A percentile compares a stretch with the other conserved stretches of the same genome.
Evolutionary conservation across 2,113 vertebrate species (phyloP).

Genomic region (Gallinago paraguaiae): DNA sequence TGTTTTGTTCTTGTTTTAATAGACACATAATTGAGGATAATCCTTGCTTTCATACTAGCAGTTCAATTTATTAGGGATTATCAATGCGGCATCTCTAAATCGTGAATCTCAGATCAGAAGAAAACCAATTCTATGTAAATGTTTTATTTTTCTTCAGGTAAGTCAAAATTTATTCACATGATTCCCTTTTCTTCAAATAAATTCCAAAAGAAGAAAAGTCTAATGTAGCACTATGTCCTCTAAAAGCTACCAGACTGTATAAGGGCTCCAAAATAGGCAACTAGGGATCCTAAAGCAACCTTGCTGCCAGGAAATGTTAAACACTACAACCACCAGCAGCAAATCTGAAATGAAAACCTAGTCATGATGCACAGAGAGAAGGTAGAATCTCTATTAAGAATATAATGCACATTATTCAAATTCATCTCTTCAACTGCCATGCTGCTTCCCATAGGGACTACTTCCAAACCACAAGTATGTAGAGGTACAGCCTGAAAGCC

Average conservation of each 20-base stretch:
- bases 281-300: neutral
- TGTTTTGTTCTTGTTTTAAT: conserved; percentile 13
- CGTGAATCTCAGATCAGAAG: neutral
- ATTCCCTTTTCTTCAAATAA: neutral
- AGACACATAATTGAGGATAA: neutral
- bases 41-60: neutral
- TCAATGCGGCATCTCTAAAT: neutral
- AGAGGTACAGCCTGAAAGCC: conserved; percentile 52
- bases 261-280: neutral
- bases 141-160: neutral
- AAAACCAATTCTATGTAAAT: neutral
- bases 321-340: conserved; percentile 1
- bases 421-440: conserved; percentile 17
- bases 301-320: neutral
- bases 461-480: conserved; percentile 27
- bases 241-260: neutral
- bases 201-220: neutral
- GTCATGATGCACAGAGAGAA: neutral
- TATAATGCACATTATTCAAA: conserved; percentile 50
- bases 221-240: neutral
- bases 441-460: neutral
- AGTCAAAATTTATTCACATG: neutral
- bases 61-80: neutral
- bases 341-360: conserved; percentile 19
- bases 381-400: conserved; percentile 12